These are phyloP conservation scores for Polylopha cassiicola DNA, from an alignment of 2,888 invertebrate genomes.

Conservation along the genomic window DNA sequence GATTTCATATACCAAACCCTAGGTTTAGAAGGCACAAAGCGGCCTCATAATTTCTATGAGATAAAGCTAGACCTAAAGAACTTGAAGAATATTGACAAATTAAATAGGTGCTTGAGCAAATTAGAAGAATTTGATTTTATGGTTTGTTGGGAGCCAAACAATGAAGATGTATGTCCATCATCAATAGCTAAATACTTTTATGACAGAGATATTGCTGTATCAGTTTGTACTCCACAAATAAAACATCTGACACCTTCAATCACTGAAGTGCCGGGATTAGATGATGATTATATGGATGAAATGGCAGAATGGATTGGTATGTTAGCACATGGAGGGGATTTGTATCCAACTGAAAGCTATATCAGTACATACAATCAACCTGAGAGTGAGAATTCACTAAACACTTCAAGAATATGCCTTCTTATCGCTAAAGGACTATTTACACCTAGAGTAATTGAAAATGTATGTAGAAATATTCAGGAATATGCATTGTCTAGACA, in stretches of 20 bases:
- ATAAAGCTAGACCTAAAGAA: constrained; percentile 49
- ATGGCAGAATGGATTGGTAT: constrained; percentile 67
- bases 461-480: constrained; percentile 39
- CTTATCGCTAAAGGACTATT: constrained; percentile 54
- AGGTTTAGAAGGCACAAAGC: constrained; percentile 58
- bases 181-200: constrained; percentile 64
- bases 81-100: constrained; percentile 36
- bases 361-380: constrained; percentile 57
- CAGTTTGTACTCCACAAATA: constrained; percentile 35
- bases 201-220: constrained; percentile 42
- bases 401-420: constrained; percentile 50
- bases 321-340: constrained; percentile 44
- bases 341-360: constrained; percentile 45
- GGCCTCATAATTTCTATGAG: constrained; percentile 52
- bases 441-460: constrained; percentile 39
- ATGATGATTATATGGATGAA: constrained; percentile 51
- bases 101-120: constrained; percentile 40
- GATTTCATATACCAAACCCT: constrained; percentile 59
- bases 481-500: constrained; percentile 44
- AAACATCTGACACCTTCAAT: constrained; percentile 42
- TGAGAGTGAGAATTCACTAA: constrained; percentile 43
- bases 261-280: constrained; percentile 46
- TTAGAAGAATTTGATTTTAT: constrained; percentile 49
- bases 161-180: constrained; percentile 57
- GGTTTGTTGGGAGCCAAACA: constrained; percentile 53